Base-by-base conservation (phyloP, 2,888 invertebrate species). In the Nymphalis polychloros region DNA sequence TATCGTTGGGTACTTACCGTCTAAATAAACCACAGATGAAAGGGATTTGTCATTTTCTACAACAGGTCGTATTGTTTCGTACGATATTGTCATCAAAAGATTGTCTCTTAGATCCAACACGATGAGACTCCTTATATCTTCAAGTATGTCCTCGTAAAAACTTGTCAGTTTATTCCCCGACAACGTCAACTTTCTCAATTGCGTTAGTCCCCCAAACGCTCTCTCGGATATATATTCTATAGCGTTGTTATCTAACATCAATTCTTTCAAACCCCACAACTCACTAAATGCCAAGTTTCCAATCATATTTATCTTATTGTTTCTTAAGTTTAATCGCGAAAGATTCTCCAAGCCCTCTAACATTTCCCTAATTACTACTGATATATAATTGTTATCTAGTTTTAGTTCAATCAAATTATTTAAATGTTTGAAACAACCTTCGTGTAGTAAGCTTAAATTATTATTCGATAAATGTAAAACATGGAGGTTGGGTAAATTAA, bases 391-490 rank as follows among this genome's bases (percentile, higher is more conserved):
- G 76, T 93, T 93, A 78, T 96, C 96, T 77, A 98, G 89, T 82
- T 97, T 96, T 69, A 98, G 90, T 78, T 96, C 96, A 70, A 96
- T 94, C 70, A 98, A 92, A 78, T 96, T 95, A 27, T 94, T 93
- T 78, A 97, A 89, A 73, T 96, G 94, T 74, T 94, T 94, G 82
- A 97, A 97, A 63, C 98, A 96, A 72, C 96, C 96, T 76, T 97
- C 97, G 78, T 98, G 98, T 63, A 98, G 93, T 55, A 95, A 94
- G 78, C 96, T 96, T 67, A 99, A 93, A 79, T 96, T 96, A 86
- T 99, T 99, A 80, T 96, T 96, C 76, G 97, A 97, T 69, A 98
- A 91, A 79, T 95, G 95, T 69, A 99, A 93, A 63, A 95, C 94
- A 75, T 95, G 95, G 75, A 97, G 86, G 62, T 94, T 93, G 0